Evolutionary conservation across 2,888 invertebrate species (phyloP), one percentile per base, ranked within the genome.

Genomic region (Rugalucina vietnamica): DNA sequence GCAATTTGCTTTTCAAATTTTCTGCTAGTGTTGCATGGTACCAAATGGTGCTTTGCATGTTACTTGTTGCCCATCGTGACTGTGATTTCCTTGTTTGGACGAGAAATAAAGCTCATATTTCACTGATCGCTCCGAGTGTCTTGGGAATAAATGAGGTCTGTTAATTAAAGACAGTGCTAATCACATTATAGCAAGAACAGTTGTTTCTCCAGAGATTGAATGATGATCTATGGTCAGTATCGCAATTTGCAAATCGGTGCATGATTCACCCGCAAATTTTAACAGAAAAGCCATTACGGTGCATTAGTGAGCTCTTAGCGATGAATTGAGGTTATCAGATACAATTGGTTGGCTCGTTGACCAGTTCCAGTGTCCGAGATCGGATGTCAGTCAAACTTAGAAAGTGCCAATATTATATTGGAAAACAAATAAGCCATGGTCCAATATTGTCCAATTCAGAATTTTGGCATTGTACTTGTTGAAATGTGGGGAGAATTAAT

Each of bases 261-360:
- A 65, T 65, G 65, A 65, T 65, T 65, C 65, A 65, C 29, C 32
- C 12, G 4, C 65, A 65, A 18, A 27, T 60, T 60, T 60, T 29
- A 60, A 60, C 60, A 60, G 60, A 60, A 60, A 60, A 60, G 5
- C 60, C 27, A 27, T 60, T 60, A 60, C 29, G 60, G 60, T 60
- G 60, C 60, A 65, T 65, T 65, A 65, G 34, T 18, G 34, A 18
- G 5, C 27, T 21, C 34, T 14, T 65, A 29, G 65, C 34, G 65
- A 65, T 65, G 24, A 65, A 65, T 65, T 34, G 65, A 12, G 65
- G 34, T 65, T 65, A 34, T 34, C 5, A 5, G 65, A 65, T 65
- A 29, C 18, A 18, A 18, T 29, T 34, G 10, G n/a, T n/a, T 24
- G 29, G 65, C 32, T 65, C 65, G 34, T 29, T 65, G 65, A 34